Evolutionary conservation across 2,888 invertebrate species (phyloP).

Genomic region (Anorthoa munda): DNA sequence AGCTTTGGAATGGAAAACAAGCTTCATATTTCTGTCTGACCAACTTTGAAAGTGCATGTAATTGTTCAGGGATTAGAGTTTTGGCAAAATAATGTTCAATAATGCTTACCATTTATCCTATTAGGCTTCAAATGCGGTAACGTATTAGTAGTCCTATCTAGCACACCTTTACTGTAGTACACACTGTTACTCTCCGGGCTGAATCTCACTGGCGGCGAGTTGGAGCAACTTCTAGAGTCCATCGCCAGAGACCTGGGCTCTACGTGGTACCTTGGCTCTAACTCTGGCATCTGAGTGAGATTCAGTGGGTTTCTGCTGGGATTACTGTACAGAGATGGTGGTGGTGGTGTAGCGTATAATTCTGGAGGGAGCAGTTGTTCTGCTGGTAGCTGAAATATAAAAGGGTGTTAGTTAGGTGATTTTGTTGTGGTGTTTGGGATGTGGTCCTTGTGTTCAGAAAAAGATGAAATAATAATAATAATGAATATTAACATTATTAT

Average conservation of each 20-base stretch:
- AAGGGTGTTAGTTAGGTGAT: background rate
- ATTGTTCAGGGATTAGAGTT: no score
- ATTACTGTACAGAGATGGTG: slow-evolving; percentile 83
- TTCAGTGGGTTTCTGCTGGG: slow-evolving; percentile 82
- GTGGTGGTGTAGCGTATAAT: slow-evolving; percentile 81
- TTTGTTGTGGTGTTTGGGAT: no score
- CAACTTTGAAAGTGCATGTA: no score
- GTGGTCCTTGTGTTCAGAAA: no score
- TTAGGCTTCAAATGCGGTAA: slow-evolving; percentile 80
- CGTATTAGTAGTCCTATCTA: slow-evolving; percentile 80
- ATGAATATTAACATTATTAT: no score
- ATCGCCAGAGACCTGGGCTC: slow-evolving; percentile 69
- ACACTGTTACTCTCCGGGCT: slow-evolving; percentile 81
- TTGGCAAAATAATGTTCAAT: background rate
- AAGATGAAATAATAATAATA: no score
- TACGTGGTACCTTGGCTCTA: slow-evolving; percentile 78
- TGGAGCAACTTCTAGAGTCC: slow-evolving; percentile 81
- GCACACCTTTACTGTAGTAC: slow-evolving; percentile 79
- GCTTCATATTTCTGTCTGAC: no score
- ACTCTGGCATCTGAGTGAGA: slow-evolving; percentile 83
- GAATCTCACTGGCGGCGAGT: slow-evolving; percentile 85
- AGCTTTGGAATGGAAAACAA: no score
- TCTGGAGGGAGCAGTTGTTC: slow-evolving; percentile 88
- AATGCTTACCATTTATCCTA: slow-evolving; percentile 78
- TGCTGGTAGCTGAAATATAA: slow-evolving; percentile 79